Evolutionary conservation across 2,888 invertebrate genomes (phyloP).

Genomic region (Epiblema foenella): DNA sequence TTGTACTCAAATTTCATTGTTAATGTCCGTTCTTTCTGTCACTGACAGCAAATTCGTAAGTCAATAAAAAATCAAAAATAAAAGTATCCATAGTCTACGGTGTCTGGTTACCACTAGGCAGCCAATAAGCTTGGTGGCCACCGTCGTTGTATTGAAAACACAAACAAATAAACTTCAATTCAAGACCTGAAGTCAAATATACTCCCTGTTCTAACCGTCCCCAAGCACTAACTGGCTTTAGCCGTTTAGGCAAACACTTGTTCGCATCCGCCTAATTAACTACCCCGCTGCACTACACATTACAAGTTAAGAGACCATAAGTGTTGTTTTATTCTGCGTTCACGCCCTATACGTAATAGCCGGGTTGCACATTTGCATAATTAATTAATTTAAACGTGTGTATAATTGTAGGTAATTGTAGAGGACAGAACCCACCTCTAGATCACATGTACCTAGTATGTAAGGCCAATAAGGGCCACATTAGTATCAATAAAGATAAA

Average conservation of each 20-base stretch:
- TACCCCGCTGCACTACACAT: too few relatives aligned
- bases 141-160: neutral
- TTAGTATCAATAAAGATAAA: too few relatives aligned
- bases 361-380: slow-evolving; percentile 11
- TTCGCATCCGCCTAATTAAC: slow-evolving; percentile 32
- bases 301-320: slow-evolving; percentile 25
- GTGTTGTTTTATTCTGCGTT: slow-evolving; percentile 28
- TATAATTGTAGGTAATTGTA: slow-evolving; percentile 15
- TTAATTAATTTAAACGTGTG: slow-evolving; percentile 5
- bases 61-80: too few relatives aligned
- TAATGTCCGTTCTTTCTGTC: too few relatives aligned
- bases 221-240: slow-evolving; percentile 17
- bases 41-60: too few relatives aligned
- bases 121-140: too few relatives aligned
- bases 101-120: too few relatives aligned
- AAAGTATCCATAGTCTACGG: too few relatives aligned
- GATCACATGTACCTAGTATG: too few relatives aligned
- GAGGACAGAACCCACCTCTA: too few relatives aligned
- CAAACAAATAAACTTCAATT: neutral
- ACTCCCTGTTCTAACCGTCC: slow-evolving; percentile 1
- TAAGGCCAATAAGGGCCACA: too few relatives aligned
- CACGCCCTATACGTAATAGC: slow-evolving; percentile 2
- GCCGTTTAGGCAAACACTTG: slow-evolving; percentile 29
- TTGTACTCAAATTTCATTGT: too few relatives aligned
- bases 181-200: neutral